Evolutionary conservation across 2,888 invertebrate genomes (phyloP), one percentile per base, ranked within the genome.

Genomic region (Torymus auratus): DNA sequence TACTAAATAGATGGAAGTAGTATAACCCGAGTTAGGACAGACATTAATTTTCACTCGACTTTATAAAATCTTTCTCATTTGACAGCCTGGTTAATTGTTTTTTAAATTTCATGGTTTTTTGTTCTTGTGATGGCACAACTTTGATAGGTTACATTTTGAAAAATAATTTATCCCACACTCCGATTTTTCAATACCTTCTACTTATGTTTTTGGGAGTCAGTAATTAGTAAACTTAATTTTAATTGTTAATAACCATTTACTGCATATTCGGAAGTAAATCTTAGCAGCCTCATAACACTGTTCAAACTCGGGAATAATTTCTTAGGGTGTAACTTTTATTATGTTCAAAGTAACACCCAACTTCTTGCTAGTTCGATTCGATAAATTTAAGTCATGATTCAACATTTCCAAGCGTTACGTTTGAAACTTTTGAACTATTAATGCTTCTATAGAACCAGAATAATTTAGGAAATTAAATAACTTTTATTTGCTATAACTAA

Each of bases 321-420:
- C 69, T 17, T 52, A 20, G 20, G 17, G 7, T 20, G 7, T 52
- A 60, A 61, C 60, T 52, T 71, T 65, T 71, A 41, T 70, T 70
- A 61, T 23, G 41, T 20, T 52, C n/a, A 23, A 62, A 72, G 72
- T 62, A 60, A 62, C 4, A n/a, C 53, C 41, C 11, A 62, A 62
- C 20, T 61, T 62, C 14, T 72, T 28, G 50, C 60, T 71, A 71
- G 60, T 72, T 72, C 53, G 53, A n/a, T 62, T 53, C 61, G 23
- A 53, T 72, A 72, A 73, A 73, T 73, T 72, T 55, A 5, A 4
- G 55, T 28, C 53, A 53, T 64, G 64, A 55, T 60, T 62, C n/a
- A 53, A 15, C 15, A 72, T 52, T 61, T 20, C 23, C 52, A 52
- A 62, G 50, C n/a, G 52, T 61, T 41, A 41, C 69, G 15, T 23